Evolutionary conservation across 2,888 invertebrate species (phyloP), one percentile per base, ranked within the genome.

Genomic region (Cantharis rufa): DNA sequence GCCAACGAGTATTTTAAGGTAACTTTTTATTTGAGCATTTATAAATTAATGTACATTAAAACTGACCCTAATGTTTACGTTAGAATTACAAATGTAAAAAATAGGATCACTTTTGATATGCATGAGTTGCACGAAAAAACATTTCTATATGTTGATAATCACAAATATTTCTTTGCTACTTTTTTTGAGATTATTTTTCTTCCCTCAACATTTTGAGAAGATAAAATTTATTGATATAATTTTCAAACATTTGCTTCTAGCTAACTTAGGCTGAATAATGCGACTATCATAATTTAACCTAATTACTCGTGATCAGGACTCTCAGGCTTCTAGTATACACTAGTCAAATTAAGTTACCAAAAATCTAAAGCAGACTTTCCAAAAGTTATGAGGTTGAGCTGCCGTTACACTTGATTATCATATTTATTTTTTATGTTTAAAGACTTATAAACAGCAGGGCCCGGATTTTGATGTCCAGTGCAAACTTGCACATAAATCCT

Each of bases 1-100:
- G 87, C 89, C 89, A 78, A 86, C 89, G 79, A 89, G 89, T 84
- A 89, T 89, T 83, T 86, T 89, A 84, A 89, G 89, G 89, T 89
- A 84, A 88, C 86, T 80, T 72, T 74, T 11, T 16, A 70, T 48
- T n/a, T 11, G 1, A 48, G n/a, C n/a, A n/a, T 48, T 48, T 48
- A 48, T n/a, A 48, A n/a, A 11, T 48, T n/a, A 48, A 48, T 48
- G 48, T 48, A n/a, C 7, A 48, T 48, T 48, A 48, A 48, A 48
- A 48, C 48, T n/a, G 48, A 48, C n/a, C 2, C n/a, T 48, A 48
- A 48, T 7, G n/a, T 48, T 48, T 48, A 48, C n/a, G n/a, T n/a
- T n/a, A n/a, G n/a, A 48, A n/a, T 48, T 48, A n/a, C n/a, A 2
- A n/a, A 48, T n/a, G 48, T 48, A n/a, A 9, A 48, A 48, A 48